Percentiles rank a stretch among this genome's conserved stretches.
phyloP scores from a whole-genome alignment of 2,888 invertebrate species.

The Molorchus minor region DNA sequence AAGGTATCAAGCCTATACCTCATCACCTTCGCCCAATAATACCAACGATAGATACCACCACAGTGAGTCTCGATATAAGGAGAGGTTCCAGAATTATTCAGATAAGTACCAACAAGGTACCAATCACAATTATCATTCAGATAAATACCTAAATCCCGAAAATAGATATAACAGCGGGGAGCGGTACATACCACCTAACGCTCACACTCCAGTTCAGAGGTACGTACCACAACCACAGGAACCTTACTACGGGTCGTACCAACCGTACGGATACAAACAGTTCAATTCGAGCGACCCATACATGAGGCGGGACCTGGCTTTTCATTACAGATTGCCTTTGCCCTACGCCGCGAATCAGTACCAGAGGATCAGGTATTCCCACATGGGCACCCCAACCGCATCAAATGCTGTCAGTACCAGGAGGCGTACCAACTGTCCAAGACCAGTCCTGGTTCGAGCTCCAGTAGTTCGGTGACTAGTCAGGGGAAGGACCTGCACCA shows the following conservation, averaged over 20 bases:
- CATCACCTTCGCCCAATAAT: constrained; percentile 46
- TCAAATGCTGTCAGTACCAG: constrained; percentile 60
- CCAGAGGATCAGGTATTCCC: constrained; percentile 55
- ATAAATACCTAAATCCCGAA: constrained; percentile 46
- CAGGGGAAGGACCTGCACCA: constrained; percentile 50
- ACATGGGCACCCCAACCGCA: constrained; percentile 57
- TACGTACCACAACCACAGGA: constrained; percentile 73
- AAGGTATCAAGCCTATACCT: constrained; percentile 43
- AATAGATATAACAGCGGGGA: constrained; percentile 54
- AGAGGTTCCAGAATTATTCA: constrained; percentile 36
- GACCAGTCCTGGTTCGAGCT: constrained; percentile 64
- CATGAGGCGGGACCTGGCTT: constrained; percentile 68
- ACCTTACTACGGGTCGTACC: constrained; percentile 65
- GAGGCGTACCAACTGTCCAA: constrained; percentile 58
- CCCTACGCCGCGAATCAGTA: constrained; percentile 61
- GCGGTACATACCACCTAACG: constrained; percentile 74
- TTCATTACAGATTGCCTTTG: constrained; percentile 68
- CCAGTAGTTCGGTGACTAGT: constrained; percentile 64
- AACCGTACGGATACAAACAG: constrained; percentile 49
- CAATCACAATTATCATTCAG: constrained; percentile 31
- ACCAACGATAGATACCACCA: constrained; percentile 42
- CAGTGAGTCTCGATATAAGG: constrained; percentile 34
- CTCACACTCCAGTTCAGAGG: constrained; percentile 77
- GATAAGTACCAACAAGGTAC: constrained; percentile 34
- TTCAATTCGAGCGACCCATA: constrained; percentile 65